phyloP scores from a whole-genome alignment of 2,888 invertebrate species.

The Tachina grossa region DNA sequence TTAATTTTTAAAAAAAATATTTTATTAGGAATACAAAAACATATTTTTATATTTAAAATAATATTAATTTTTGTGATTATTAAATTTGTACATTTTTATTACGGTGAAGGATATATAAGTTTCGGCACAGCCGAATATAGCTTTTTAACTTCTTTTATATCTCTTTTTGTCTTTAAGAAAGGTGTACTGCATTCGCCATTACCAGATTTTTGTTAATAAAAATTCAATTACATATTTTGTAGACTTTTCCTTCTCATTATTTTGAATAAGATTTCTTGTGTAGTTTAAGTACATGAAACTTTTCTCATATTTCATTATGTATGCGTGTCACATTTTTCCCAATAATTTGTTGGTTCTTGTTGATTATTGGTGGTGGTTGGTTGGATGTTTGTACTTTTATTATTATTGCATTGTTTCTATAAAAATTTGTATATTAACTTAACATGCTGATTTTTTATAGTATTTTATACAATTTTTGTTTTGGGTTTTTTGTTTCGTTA shows the following conservation, averaged over 20 bases:
- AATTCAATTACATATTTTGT: not conserved
- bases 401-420: slow-evolving; percentile 34
- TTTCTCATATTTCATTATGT: slow-evolving; percentile 59
- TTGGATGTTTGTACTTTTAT: slow-evolving; percentile 1
- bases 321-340: slow-evolving; percentile 69
- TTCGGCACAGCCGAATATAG: too few species aligned
- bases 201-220: not conserved
- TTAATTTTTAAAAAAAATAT: too few species aligned
- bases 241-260: not conserved
- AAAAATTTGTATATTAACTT: slow-evolving; percentile 41
- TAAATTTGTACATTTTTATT: too few species aligned
- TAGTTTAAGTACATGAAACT: slow-evolving; percentile 1
- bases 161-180: too few species aligned
- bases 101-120: too few species aligned
- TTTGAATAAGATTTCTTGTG: slow-evolving; percentile 54
- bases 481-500: not conserved
- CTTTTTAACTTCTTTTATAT: too few species aligned
- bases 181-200: too few species aligned
- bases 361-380: slow-evolving; percentile 31
- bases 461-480: not conserved
- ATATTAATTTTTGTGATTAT: too few species aligned
- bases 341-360: slow-evolving; percentile 67
- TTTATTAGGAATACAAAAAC: too few species aligned
- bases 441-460: slow-evolving; percentile 24
- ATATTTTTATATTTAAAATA: too few species aligned